Percentiles rank a stretch among this genome's conserved stretches.
phyloP scores from a whole-genome alignment of 1,140 invertebrate genomes.

The Phymastichus coffea region DNA sequence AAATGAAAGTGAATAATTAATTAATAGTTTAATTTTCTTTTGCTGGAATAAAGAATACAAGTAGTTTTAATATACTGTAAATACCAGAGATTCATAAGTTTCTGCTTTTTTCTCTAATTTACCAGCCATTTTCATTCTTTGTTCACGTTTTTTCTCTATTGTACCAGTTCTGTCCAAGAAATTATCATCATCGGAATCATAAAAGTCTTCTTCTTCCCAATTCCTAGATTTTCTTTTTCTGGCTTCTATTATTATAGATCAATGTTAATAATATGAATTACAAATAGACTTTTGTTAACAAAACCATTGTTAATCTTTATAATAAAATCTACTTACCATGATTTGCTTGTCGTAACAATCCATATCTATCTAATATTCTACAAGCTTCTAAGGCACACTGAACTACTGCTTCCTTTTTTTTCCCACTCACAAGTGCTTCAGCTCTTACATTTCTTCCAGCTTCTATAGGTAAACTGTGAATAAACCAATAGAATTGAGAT shows the following conservation, averaged over 20 bases:
- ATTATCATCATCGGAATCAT: slow-evolving; percentile 96
- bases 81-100: slow-evolving; percentile 78
- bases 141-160: slow-evolving; percentile 83
- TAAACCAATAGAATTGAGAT: slow-evolving; percentile 3
- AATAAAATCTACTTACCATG: slow-evolving; percentile 60
- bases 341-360: slow-evolving; percentile 74
- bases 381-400: slow-evolving; percentile 95
- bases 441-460: slow-evolving; percentile 74
- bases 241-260: slow-evolving; percentile 56
- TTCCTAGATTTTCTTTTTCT: slow-evolving; percentile 71
- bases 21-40: neutral
- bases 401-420: slow-evolving; percentile 92
- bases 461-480: slow-evolving; percentile 75
- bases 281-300: neutral
- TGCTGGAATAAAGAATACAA: slow-evolving; percentile 7
- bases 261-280: slow-evolving; percentile 16
- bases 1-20: slow-evolving; percentile 31
- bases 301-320: slow-evolving; percentile 13
- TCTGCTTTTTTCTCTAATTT: slow-evolving; percentile 63
- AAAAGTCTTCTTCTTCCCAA: slow-evolving; percentile 88
- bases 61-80: neutral
- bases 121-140: slow-evolving; percentile 71
- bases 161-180: slow-evolving; percentile 94
- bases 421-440: slow-evolving; percentile 83
- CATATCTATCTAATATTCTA: slow-evolving; percentile 81